A percentile compares a stretch with the other conserved stretches of the same genome.
phyloP scores from a whole-genome alignment of 2,797 vertebrate genomes.

The Halcyon leucocephala region DNA sequence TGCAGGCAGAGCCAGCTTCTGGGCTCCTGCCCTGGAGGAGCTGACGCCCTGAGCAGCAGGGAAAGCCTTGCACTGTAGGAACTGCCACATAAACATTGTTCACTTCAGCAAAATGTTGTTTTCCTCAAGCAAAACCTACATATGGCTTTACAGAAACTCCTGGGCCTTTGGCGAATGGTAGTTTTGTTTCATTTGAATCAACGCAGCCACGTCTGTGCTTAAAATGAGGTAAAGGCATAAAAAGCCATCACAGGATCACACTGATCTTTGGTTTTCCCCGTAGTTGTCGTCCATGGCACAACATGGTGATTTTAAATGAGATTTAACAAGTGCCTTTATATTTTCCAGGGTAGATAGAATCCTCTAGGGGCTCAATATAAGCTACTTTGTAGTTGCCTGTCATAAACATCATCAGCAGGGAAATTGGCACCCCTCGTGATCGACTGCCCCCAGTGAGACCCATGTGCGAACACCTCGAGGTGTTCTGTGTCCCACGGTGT shows the following conservation, averaged over 20 bases:
- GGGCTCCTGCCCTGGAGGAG: accelerated
- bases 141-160: background rate
- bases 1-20: accelerated
- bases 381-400: background rate
- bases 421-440: accelerated
- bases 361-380: background rate
- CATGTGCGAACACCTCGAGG: accelerated
- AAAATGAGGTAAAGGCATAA: background rate
- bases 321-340: background rate
- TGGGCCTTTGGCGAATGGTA: background rate
- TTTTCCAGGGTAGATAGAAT: background rate
- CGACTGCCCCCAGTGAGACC: background rate
- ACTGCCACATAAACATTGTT: background rate
- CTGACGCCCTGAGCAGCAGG: background rate
- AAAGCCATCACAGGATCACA: background rate
- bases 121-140: background rate
- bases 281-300: background rate
- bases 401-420: background rate
- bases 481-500: background rate
- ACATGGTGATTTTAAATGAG: background rate
- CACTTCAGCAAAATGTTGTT: conserved; percentile 9
- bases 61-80: background rate
- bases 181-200: background rate
- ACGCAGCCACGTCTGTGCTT: background rate
- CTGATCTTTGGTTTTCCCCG: background rate